Evolutionary conservation across 1,140 invertebrate species (phyloP).

Genomic region (Bathynomus jamesi): DNA sequence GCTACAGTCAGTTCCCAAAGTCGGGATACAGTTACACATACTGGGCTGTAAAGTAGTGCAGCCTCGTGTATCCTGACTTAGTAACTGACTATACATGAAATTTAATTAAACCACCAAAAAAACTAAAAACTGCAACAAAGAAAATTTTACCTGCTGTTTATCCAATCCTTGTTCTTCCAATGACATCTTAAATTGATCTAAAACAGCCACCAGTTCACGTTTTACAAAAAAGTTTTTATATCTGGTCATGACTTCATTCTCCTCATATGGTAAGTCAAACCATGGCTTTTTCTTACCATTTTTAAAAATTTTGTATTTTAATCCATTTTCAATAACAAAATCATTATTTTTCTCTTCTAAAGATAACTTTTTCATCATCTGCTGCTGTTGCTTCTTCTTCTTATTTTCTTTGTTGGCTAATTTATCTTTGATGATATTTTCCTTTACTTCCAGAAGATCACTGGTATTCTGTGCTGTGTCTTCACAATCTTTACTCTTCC

Average conservation of each 20-base stretch:
- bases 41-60: background rate
- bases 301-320: background rate
- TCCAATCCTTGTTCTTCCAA: background rate
- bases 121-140: background rate
- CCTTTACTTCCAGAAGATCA: no score
- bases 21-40: background rate
- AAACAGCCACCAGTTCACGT: constrained; percentile 1
- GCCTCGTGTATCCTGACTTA: background rate
- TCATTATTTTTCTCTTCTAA: background rate
- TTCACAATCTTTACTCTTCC: no score
- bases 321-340: background rate
- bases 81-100: background rate
- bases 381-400: background rate
- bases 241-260: constrained; percentile 12
- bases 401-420: no score
- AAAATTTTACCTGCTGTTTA: constrained; percentile 5
- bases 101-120: background rate
- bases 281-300: background rate
- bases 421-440: no score
- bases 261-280: constrained; percentile 14
- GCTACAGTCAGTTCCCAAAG: background rate
- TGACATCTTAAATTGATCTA: constrained; percentile 6
- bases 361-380: background rate
- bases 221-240: constrained; percentile 15
- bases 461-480: no score